Evolutionary conservation across 1,140 invertebrate species (phyloP).

Genomic region (Sitobion miscanthi): DNA sequence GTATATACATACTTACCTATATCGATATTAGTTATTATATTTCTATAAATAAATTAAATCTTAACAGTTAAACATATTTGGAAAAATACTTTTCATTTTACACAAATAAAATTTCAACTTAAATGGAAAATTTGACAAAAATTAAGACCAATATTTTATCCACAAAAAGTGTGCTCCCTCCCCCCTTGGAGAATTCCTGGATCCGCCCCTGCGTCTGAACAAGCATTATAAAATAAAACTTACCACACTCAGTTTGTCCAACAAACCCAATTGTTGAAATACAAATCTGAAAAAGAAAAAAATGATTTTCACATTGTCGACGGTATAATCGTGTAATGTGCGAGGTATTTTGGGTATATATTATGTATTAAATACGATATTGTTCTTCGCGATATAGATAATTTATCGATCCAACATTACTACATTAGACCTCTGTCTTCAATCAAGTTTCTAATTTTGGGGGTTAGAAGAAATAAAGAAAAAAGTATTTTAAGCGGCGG

Average conservation of each 20-base stretch:
- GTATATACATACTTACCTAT: too few relatives aligned
- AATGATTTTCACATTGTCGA: neutral
- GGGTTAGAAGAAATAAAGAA: neutral
- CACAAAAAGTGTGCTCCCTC: too few relatives aligned
- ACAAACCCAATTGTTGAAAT: conserved; percentile 63
- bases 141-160: too few relatives aligned
- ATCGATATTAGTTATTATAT: too few relatives aligned
- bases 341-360: neutral
- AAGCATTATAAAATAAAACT: neutral
- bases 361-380: neutral
- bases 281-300: conserved; percentile 65
- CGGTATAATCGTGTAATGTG: neutral
- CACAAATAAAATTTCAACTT: too few relatives aligned
- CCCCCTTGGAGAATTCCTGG: too few relatives aligned
- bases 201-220: too few relatives aligned
- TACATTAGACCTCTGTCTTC: conserved; percentile 48
- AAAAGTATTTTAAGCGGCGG: neutral
- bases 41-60: too few relatives aligned
- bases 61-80: too few relatives aligned
- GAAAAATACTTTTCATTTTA: too few relatives aligned
- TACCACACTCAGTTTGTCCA: conserved; percentile 62
- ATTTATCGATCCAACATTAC: neutral
- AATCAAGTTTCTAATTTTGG: neutral
- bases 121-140: too few relatives aligned
- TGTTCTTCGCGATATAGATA: neutral